Base-by-base conservation (phyloP, 2,113 vertebrate genomes). In the Cinclus cinclus region DNA sequence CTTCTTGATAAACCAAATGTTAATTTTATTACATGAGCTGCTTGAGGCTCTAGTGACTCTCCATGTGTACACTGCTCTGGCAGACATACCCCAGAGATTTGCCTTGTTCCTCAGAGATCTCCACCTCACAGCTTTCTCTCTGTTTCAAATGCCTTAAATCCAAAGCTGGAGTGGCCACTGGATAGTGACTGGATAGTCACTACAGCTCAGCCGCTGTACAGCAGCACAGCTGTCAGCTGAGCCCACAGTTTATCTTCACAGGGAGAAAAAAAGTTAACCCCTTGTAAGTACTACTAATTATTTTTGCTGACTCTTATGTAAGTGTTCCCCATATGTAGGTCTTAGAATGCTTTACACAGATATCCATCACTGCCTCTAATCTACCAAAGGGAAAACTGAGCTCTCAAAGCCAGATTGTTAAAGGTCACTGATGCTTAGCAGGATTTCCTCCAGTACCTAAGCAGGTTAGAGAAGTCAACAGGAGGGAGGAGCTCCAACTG, bases 341-440 rank as follows among this genome's bases (percentile, higher is more conserved):
- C 96, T 96, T 71, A 30, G 68, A 86, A 96, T 81, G 80, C 93
- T 97, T 93, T 95, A 74, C 49, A 25, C 88, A 89, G 80, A 93
- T 83, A 81, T 65, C 92, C 92, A 90, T 83, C 90, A 3, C 92
- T 78, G 69, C 23, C 88, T 88, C 92, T 93, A 92, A 95, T 94
- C 95, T 90, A 93, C 83, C 52, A 49, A 83, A 91, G 87, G 92
- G 93, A 96, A 97, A 95, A 92, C 87, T 67, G 90, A 96, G 94
- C 96, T 92, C 83, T 50, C 65, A 92, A 88, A 96, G 93, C 60
- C 94, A 95, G 90, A 90, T 81, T 94, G 87, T 70, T 90, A 94
- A 95, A 96, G 95, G 94, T 96, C 94, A 94, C 73, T 44, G 79
- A 44, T 8, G 92, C 93, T 96, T 82, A 91, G 89, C 37, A 49